Base-by-base conservation (phyloP, 2,113 vertebrate species). In the Toxotes jaculatrix region DNA sequence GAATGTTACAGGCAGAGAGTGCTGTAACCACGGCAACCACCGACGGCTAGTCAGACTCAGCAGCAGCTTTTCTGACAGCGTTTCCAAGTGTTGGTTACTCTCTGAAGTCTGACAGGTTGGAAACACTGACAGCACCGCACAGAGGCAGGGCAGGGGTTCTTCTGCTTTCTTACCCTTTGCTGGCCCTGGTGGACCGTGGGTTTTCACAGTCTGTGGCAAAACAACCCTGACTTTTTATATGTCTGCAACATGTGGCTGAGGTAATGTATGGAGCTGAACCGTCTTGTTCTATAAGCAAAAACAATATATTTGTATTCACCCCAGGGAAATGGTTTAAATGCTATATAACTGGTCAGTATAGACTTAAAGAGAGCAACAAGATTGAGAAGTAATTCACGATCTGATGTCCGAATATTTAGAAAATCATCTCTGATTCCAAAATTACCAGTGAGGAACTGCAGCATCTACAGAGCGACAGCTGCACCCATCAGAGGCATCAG, bases 281-380 rank as follows among this genome's bases (percentile, higher is more conserved):
- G 32, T 77, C 42, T 61, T 49, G 40, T 83, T 79, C 61, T 70
- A 43, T 27, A 60, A 43, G 23, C 12, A 67, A 66, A 67, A 57
- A 42, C 23, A 36, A 62, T n/a, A 7, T 27, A 45, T 65, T 62
- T 56, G 56, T 34, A 43, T 23, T 64, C 14, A 53, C 40, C 5
- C 1, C 2, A 34, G 36, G 64, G 65, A 74, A 53, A 65, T 49
- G 4, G 63, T 76, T 74, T n/a, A 43, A 70, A 87, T 42, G 34
- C 74, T 51, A 60, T 65, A 27, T 40, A 72, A 55, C 23, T 61
- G 34, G 70, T 76, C 73, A 5, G 3, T 36, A 31, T 32, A 5
- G 21, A 47, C n/a, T 13, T 3, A 32, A 1, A 10, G 23, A 23
- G 57, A 55, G 40, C 51, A 67, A 49, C 21, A 23, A 3, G 9